Base-by-base conservation (phyloP, 1,140 invertebrate species). In the Callitettix versicolor region DNA sequence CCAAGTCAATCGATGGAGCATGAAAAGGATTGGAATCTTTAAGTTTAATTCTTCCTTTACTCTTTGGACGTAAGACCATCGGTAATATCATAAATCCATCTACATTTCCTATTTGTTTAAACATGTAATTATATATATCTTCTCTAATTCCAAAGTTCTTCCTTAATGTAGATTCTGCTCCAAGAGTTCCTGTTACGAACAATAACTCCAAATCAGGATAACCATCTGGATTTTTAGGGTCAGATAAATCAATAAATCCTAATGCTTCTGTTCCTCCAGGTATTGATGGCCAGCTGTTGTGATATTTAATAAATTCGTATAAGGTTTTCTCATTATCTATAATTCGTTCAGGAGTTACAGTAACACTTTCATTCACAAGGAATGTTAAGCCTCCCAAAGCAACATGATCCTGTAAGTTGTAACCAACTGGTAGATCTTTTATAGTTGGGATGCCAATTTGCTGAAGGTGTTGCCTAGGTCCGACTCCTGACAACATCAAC, bases 211-310 rank as follows among this genome's bases (percentile, higher is more conserved):
- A 76, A 60, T 90, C 81, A 0, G 87, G 83, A 70, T 80, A 84
- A 24, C 79, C 82, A 44, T 79, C 71, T 5, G 68, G 67, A 38
- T 80, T 73, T 1, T 76, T 68, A 36, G 78, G 78, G 60, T 83
- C 74, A 59, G 85, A 79, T 7, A 85, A 71, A 58, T 90, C 79
- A 59, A 84, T 71, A 62, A 90, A 91, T 1, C 80, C 78, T 0
- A 91, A 65, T 0, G 82, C 86, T 68, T 94, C 90, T 53, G 83
- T 84, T 0, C 85, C 88, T 15, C 89, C 89, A 0, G 88, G 79
- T 3, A 88, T 74, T 0, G 87, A 80, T 15, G 88, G 63, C 0
- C 86, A 86, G 15, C 87, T 87, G 55, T 72, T 71, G 57, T 74
- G 76, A n/a, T 75, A 64, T 12, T 63, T 71, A 55, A 71, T 68